Evolutionary conservation across 2,888 invertebrate species (phyloP), one percentile per base, ranked within the genome.

Genomic region (Opisthograptis luteolata): DNA sequence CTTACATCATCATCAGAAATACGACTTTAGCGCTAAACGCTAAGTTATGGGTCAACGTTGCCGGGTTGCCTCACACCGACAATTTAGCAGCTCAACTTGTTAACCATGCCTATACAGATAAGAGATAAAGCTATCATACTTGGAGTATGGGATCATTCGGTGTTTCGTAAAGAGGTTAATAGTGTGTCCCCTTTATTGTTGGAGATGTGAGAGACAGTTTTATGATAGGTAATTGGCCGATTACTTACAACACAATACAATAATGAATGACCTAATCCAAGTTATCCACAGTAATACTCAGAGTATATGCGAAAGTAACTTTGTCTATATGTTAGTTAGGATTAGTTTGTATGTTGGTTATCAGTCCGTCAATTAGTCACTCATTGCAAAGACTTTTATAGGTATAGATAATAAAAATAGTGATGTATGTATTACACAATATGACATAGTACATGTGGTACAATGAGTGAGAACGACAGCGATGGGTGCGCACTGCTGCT

Each of bases 1-100:
- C 66, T 83, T 81, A 81, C 84, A 79, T 86, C 86, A 87, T 68
- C 84, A 63, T 69, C 69, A 59, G 62, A 79, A 71, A 79, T 78
- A 79, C 59, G 62, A 66, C 28, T 60, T 69, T 65, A 28, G 27
- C 35, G 20, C 15, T 49, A 36, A 35, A 35, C n/a, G 20, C 49
- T 57, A 60, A 54, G 52, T 62, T 63, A 64, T 64, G 58, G 74
- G 76, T 75, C 76, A 77, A 56, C 60, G 50, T 49, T 45, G 56
- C 37, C 9, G 39, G 25, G 40, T 52, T 50, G 42, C 58, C 51
- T 70, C 63, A 67, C 66, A 64, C 56, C 46, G 53, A n/a, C 5
- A 1, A n/a, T 2, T 24, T 24, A 36, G 28, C 42, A 46, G 32
- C 30, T 53, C 20, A 27, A 24, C 34, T 17, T 40, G 34, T 35